Conservation (phyloP, 2,113 vertebrate species). For the Uropsilus gracilis region DNA sequence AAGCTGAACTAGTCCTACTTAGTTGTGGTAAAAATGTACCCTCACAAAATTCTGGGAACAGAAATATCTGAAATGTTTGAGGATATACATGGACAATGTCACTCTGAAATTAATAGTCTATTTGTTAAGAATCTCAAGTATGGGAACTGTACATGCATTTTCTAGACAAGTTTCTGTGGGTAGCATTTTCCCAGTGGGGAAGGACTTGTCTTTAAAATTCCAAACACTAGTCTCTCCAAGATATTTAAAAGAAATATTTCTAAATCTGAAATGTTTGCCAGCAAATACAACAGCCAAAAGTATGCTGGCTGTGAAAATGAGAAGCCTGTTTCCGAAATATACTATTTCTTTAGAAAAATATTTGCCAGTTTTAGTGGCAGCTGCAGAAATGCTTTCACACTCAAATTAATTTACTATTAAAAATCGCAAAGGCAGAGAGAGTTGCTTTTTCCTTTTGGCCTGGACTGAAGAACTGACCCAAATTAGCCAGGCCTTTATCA, state of each 20-base stretch:
- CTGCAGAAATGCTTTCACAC: conserved; percentile 40
- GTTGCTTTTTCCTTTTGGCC: conserved; percentile 15
- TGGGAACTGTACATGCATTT: neutral
- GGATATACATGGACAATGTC: neutral
- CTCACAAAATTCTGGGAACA: neutral
- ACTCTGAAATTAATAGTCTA: neutral
- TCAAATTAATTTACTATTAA: conserved; percentile 46
- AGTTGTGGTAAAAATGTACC: neutral
- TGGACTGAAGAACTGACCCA: neutral
- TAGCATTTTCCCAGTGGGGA: neutral
- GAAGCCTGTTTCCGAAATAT: conserved; percentile 41
- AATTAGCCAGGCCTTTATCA: neutral
- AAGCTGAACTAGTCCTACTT: neutral
- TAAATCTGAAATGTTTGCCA: conserved; percentile 62
- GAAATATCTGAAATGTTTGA: neutral
- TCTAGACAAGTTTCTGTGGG: conserved; percentile 10
- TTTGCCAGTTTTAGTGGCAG: conserved; percentile 47
- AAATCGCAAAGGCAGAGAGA: neutral
- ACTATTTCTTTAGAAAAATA: conserved; percentile 53
- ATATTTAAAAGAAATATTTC: conserved; percentile 67
- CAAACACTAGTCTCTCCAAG: conserved; percentile 14
- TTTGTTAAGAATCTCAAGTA: neutral
- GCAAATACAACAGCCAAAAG: conserved; percentile 64
- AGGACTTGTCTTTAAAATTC: conserved; percentile 3
- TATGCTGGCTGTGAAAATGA: conserved; percentile 64